phyloP scores from a whole-genome alignment of 2,888 invertebrate genomes.

The Chirona hameri region DNA sequence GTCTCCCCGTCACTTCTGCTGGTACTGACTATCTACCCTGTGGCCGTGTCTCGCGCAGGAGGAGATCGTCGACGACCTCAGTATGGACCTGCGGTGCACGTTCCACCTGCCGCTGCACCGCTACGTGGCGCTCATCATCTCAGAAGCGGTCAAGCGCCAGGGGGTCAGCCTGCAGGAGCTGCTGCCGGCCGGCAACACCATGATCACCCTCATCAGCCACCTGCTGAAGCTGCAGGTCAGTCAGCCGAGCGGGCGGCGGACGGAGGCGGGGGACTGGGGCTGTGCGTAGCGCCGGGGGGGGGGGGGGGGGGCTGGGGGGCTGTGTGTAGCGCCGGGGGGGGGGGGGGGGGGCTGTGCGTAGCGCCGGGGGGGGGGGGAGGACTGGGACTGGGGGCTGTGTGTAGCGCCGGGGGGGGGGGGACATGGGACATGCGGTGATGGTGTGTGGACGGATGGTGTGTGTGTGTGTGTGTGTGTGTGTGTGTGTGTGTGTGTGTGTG shows the following conservation, averaged over 20 bases:
- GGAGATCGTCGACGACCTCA: slow-evolving; percentile 30
- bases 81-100: slow-evolving; percentile 51
- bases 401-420: too few species aligned
- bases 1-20: neutral
- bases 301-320: slow-evolving; percentile 29
- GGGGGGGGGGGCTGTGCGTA: slow-evolving; percentile 33
- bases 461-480: too few species aligned
- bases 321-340: slow-evolving; percentile 30
- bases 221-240: slow-evolving; percentile 32
- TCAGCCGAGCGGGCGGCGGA: slow-evolving; percentile 31
- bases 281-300: slow-evolving; percentile 29
- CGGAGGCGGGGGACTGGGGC: slow-evolving; percentile 30
- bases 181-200: slow-evolving; percentile 34
- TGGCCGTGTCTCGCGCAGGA: neutral
- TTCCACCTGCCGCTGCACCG: slow-evolving; percentile 97
- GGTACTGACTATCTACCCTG: too few species aligned
- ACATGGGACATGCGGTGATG: too few species aligned
- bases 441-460: too few species aligned
- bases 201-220: slow-evolving; percentile 34
- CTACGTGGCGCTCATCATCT: slow-evolving; percentile 80
- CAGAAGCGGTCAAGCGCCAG: slow-evolving; percentile 59
- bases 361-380: neutral
- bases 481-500: too few species aligned
- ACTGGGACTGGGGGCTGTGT: neutral
- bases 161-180: slow-evolving; percentile 34